A percentile compares a stretch with the other conserved stretches of the same genome.
These are phyloP conservation scores for Rhinichthys klamathensis DNA, from an alignment of 2,113 vertebrate species.

Conservation along the genomic window DNA sequence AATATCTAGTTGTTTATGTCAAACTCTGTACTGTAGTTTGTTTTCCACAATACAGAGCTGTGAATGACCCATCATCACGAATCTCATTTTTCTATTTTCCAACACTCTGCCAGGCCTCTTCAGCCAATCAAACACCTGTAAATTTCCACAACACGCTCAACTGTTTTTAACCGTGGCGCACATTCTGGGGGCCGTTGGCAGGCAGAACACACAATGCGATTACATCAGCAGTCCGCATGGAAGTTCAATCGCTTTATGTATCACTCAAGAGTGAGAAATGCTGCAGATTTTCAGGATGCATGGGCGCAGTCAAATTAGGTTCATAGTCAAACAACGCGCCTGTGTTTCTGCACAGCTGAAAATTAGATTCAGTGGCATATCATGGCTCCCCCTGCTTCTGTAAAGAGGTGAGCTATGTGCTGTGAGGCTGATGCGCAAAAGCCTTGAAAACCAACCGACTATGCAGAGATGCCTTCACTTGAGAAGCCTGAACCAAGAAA, in stretches of 20 bases:
- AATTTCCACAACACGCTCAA: conserved; percentile 50
- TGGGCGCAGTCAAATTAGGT: conserved; percentile 46
- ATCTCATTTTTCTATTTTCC: conserved; percentile 58
- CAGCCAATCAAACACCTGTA: conserved; percentile 49
- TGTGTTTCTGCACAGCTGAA: conserved; percentile 38
- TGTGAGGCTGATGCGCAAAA: background rate
- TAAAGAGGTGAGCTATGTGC: background rate
- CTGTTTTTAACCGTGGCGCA: conserved; percentile 49
- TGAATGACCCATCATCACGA: conserved; percentile 53
- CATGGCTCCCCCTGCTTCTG: background rate
- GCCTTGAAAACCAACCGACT: conserved; percentile 20
- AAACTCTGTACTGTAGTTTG: conserved; percentile 19
- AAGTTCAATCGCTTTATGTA: conserved; percentile 38
- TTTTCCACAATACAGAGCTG: conserved; percentile 19
- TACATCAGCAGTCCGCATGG: conserved; percentile 38
- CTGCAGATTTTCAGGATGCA: background rate
- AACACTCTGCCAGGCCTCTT: conserved; percentile 52
- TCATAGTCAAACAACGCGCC: conserved; percentile 34
- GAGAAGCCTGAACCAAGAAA: background rate
- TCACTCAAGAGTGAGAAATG: conserved; percentile 44
- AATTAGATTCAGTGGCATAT: conserved; percentile 35
- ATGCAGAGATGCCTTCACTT: conserved; percentile 37
- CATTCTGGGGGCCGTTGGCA: conserved; percentile 52
- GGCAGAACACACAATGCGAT: conserved; percentile 53
- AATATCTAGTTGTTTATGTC: conserved; percentile 21